Evolutionary conservation across 2,888 invertebrate genomes (phyloP).

Genomic region (Lobophora halterata): DNA sequence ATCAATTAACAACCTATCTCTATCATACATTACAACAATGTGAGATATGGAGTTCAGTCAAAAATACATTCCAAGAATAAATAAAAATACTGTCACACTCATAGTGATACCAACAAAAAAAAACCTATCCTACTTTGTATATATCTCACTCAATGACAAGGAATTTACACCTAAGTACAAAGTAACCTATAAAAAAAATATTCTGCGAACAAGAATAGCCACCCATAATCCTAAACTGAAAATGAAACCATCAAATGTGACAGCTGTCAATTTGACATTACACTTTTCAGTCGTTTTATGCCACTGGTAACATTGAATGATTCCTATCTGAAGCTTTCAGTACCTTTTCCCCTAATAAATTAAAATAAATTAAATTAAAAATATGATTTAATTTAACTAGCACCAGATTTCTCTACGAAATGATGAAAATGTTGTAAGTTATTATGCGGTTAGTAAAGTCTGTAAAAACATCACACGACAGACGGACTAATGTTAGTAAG

Average conservation of each 20-base stretch:
- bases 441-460: conserved; percentile 64
- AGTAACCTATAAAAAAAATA: conserved; percentile 31
- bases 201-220: conserved; percentile 26
- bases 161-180: conserved; percentile 48
- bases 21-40: conserved; percentile 60
- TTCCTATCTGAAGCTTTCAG: conserved; percentile 52
- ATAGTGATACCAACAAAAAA: conserved; percentile 46
- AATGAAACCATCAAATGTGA: conserved; percentile 60
- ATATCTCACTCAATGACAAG: conserved; percentile 72
- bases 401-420: conserved; percentile 69
- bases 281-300: conserved; percentile 45
- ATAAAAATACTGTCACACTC: conserved; percentile 17
- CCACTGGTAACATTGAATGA: conserved; percentile 51
- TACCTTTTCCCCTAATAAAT: conserved; percentile 52
- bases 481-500: conserved; percentile 56
- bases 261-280: conserved; percentile 64
- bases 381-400: conserved; percentile 48
- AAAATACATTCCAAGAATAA: conserved; percentile 54
- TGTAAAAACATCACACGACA: conserved; percentile 42
- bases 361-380: conserved; percentile 32
- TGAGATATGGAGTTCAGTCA: conserved; percentile 76
- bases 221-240: conserved; percentile 44
- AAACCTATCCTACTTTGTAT: conserved; percentile 42
- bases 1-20: conserved; percentile 79
- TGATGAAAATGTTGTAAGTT: conserved; percentile 44